Conservation (phyloP, 2,797 vertebrate genomes). For the Tauraco hartlaubi region DNA sequence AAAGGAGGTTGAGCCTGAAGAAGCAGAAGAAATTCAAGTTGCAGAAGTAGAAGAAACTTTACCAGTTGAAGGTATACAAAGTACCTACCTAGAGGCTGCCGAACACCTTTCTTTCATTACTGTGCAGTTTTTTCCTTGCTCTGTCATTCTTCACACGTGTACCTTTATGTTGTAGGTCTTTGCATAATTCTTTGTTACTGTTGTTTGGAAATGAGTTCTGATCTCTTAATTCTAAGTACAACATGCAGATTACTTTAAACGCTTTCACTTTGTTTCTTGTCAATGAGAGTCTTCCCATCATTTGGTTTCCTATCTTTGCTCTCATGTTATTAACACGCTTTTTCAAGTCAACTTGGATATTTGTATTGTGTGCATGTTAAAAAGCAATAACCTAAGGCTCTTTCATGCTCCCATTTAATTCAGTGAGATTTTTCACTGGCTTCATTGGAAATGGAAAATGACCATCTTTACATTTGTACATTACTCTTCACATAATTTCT, state of each 20-base stretch:
- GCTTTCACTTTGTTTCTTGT: not conserved
- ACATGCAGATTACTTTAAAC: not conserved
- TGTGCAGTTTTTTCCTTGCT: conserved; percentile 48
- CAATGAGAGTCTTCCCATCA: not conserved
- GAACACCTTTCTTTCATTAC: not conserved
- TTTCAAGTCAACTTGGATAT: not conserved
- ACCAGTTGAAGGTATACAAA: conserved; percentile 75
- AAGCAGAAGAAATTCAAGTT: conserved; percentile 67
- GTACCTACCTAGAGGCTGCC: not conserved
- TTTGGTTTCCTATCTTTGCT: not conserved
- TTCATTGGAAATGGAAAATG: not conserved
- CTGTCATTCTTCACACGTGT: not conserved
- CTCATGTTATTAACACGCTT: not conserved
- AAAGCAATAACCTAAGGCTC: not conserved
- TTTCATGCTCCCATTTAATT: conserved; percentile 24
- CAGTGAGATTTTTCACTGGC: not conserved
- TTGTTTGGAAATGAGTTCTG: not conserved
- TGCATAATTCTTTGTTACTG: not conserved
- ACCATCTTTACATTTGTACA: not conserved
- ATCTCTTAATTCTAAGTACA: not conserved
- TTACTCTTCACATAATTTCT: conserved; percentile 2
- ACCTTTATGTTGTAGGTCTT: not conserved
- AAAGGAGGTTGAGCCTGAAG: conserved; percentile 71
- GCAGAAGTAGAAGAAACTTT: conserved; percentile 73
- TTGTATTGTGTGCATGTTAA: not conserved